These are phyloP conservation scores for Chaetodon trifascialis DNA, from an alignment of 2,113 vertebrate genomes.

Conservation along the genomic window DNA sequence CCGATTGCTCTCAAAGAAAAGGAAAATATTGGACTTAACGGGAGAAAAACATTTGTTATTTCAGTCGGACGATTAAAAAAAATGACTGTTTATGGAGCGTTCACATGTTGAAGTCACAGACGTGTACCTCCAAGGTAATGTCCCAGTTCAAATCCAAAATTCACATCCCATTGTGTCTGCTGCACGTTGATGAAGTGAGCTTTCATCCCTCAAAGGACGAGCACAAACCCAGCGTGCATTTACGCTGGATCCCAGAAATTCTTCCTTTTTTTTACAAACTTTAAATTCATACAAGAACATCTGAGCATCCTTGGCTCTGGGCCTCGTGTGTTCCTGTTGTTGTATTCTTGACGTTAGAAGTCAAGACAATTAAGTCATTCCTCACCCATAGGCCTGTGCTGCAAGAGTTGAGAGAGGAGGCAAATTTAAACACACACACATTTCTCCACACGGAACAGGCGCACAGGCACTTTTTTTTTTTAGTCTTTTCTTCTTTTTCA, in stretches of 20 bases:
- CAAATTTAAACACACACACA: constrained; percentile 23
- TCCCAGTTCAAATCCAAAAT: too few species aligned
- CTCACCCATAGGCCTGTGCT: constrained; percentile 57
- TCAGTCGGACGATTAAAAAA: neutral
- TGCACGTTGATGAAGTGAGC: too few species aligned
- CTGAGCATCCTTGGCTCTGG: constrained; percentile 40
- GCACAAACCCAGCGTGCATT: constrained; percentile 17
- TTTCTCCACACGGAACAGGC: neutral
- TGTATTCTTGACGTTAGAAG: constrained; percentile 63
- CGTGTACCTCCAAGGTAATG: neutral
- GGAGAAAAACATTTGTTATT: neutral
- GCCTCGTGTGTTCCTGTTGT: constrained; percentile 62
- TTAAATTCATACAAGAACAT: constrained; percentile 35
- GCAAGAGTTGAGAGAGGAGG: constrained; percentile 15
- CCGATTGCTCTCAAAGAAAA: constrained; percentile 63
- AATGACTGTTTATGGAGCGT: neutral
- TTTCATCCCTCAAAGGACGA: constrained; percentile 2
- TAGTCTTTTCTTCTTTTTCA: neutral
- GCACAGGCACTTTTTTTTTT: neutral
- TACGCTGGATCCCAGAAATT: constrained; percentile 2
- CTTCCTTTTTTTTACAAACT: constrained; percentile 7
- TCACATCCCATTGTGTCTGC: too few species aligned
- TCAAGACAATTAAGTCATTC: constrained; percentile 78
- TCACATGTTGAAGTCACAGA: neutral
- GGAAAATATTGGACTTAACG: constrained; percentile 35